phyloP scores from a whole-genome alignment of 1,140 invertebrate genomes.

The Drosophila insularis region DNA sequence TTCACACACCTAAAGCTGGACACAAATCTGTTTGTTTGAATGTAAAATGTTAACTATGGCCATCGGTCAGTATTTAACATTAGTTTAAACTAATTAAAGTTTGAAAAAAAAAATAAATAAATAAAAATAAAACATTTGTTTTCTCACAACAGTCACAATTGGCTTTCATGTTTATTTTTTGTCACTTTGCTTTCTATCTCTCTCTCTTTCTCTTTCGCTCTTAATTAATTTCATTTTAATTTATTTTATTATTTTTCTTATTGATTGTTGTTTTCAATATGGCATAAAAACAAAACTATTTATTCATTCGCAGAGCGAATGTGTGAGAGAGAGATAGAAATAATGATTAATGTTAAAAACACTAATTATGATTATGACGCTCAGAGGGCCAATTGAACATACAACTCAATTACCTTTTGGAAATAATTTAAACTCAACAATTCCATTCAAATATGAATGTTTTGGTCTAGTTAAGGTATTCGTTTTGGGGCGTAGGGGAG shows the following conservation, averaged over 20 bases:
- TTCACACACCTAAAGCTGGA: background rate
- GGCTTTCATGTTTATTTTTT: constrained; percentile 32
- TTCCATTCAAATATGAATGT: background rate
- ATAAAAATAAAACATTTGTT: constrained; percentile 36
- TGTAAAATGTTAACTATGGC: constrained; percentile 46
- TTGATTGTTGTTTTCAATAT: constrained; percentile 26
- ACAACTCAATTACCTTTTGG: constrained; percentile 37
- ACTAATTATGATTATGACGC: constrained; percentile 11
- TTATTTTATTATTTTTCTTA: constrained; percentile 37
- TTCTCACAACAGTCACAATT: constrained; percentile 16
- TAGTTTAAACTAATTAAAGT: constrained; percentile 57
- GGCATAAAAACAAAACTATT: background rate
- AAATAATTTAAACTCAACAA: background rate
- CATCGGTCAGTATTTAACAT: constrained; percentile 32
- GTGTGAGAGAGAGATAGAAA: too few relatives aligned
- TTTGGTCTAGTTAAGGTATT: background rate
- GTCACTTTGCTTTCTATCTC: constrained; percentile 30
- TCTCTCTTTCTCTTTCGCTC: constrained; percentile 3
- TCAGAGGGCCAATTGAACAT: constrained; percentile 24
- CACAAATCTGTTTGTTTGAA: constrained; percentile 18
- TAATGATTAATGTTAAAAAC: constrained; percentile 15
- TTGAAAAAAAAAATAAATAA: constrained; percentile 19
- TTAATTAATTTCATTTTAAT: constrained; percentile 54
- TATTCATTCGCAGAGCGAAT: too few relatives aligned
- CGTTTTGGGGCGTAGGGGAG: too few relatives aligned